Base-by-base conservation (phyloP, 2,113 vertebrate species). In the Oncorhynchus kisutch region DNA sequence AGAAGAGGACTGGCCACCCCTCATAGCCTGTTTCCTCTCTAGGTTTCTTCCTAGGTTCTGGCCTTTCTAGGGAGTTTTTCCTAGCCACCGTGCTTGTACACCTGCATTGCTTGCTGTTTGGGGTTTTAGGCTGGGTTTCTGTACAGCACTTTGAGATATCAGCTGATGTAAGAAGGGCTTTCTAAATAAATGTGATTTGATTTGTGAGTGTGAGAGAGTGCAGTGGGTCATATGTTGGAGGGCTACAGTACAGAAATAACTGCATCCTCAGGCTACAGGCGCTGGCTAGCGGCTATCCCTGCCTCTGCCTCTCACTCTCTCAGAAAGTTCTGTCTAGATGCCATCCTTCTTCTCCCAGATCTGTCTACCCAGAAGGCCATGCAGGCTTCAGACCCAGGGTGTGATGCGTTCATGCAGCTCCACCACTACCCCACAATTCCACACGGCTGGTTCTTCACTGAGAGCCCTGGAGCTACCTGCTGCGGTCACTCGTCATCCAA, bases 341-440 rank as follows among this genome's bases (percentile, higher is more conserved):
- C 68, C 65, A 71, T 80, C 73, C 83, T 60, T 80, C 86, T 84
- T 80, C 83, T 86, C 84, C 88, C 73, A 78, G 80, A 84, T 86
- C 84, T 84, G 84, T 87, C 88, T 88, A 78, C 86, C 82, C 83
- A 82, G 76, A 84, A 86, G 73, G 82, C 85, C 86, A 39, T 51
- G 78, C 75, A 74, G 80, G 78, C 16, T 64, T 67, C 25, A 6
- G 66, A 16, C 25, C 66, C 3, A 29, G 7, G 67, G 20, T 90
- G 90, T 90, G 89, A 91, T 90, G 87, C 84, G 59, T 14, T 77
- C 88, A 88, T 62, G 77, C 65, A 8, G 80, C 81, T 82, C 82
- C 86, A 85, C 76, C 39, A 31, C 80, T 70, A 68, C 81, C 85
- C 87, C 87, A 81, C 76, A 82, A 87, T 88, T 83, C 89, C 87